Evolutionary conservation across 1,140 invertebrate species (phyloP), one percentile per base, ranked within the genome.

Genomic region (Tachypleus tridentatus): DNA sequence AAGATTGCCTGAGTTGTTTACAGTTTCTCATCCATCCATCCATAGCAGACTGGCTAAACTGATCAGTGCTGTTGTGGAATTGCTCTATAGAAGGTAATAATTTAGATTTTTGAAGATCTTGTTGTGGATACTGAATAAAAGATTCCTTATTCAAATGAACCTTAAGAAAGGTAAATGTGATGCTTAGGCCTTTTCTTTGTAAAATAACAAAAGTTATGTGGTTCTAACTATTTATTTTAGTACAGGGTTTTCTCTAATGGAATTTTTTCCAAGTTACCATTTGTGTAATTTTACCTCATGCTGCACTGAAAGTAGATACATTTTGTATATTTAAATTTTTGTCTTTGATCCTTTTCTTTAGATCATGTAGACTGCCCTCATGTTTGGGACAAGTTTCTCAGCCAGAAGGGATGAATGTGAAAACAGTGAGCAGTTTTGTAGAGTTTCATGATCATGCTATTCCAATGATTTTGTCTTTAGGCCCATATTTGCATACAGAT

Each of bases 401-500:
- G 29, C 61, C 29, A 64, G 54, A 5, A 11, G 29, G 51, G 11
- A 51, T 49, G 4, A 63, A 66, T 6, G 53, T 74, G n/a, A 70
- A 82, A 66, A 79, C 80, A 53, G 82, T 84, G 0, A 72, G 77
- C 10, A 82, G 80, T 7, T 86, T 91, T 69, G 75, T 83, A 49
- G 88, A 93, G 49, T 80, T 98, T 57, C 81, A 85, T 53, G 80
- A 85, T n/a, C 78, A 82, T 60, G 84, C 91, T 0, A 83, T 95
- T 71, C 91, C 92, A n/a, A 92, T 97, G 82, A 76, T 97, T 5
- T 79, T 86, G 67, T 82, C 86, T 10, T 79, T 98, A 59, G 96
- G 96, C 51, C 89, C 95, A 3, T 86, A 93, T 66, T 78, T 97
- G 59, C 86, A 91, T 69, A 83, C 84, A 70, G 91, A 97, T 80